Base-by-base conservation (phyloP, 2,888 invertebrate genomes). In the Rhamphomyia laevipes region DNA sequence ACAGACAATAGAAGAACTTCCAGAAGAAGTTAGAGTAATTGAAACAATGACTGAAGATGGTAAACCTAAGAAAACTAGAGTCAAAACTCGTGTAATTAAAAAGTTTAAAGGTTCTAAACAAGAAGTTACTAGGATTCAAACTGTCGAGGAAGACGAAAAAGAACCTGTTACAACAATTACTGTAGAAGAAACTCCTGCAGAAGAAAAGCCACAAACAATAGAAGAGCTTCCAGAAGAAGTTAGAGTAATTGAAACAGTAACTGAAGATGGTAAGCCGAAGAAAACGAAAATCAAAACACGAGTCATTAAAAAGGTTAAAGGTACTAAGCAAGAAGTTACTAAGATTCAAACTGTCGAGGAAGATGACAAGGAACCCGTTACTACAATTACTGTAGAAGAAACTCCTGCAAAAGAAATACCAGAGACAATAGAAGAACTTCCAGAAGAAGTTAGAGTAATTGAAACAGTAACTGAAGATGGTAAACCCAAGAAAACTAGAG, bases 11-110 rank as follows among this genome's bases (percentile, higher is more conserved):
- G 18, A 52, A 35, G 52, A 56, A 52, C 38, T 53, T 45, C 68
- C 71, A 2, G 70, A 73, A 58, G 59, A 68, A 49, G 63, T 71
- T 3, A 63, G 66, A 47, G 58, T 73, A 2, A 66, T 68, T 2
- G 73, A 74, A 35, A 50, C 73, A 2, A 16, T 53, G 4, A 72
- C 73, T 0, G 56, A 58, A 21, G 63, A 64, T 49, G 67, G 64
- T n/a, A 61, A 58, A 43, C 66, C 70, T 0, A 66, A 62, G 46
- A 51, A 51, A 31, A 55, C 49, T 43, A 57, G 60, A 13, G 58
- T 60, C 21, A 65, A 63, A 46, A 66, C 61, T 42, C 59, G 65
- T 13, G 61, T 60, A 13, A 61, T 66, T 44, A 66, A 61, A 51
- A 67, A 65, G 59, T 61, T 58, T 3, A 62, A 63, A 50, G 67